phyloP scores from a whole-genome alignment of 2,113 vertebrate genomes.

The Cricetomys ansorgei region DNA sequence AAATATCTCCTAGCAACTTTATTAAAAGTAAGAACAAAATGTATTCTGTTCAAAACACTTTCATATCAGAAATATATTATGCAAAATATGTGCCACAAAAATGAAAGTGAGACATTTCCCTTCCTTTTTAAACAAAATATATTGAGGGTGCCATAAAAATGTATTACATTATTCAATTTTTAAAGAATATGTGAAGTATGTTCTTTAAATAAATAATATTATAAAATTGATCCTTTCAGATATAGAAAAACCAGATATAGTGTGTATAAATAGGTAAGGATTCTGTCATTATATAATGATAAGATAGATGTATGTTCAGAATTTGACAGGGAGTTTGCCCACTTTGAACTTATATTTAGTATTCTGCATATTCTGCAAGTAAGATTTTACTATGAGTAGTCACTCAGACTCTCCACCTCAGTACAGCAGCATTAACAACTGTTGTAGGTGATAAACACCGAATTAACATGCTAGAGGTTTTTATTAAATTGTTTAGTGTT shows the following conservation, averaged over 20 bases:
- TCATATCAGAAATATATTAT: neutral
- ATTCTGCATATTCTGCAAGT: constrained; percentile 14
- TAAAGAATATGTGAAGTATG: neutral
- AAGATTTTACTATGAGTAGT: neutral
- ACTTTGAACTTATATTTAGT: neutral
- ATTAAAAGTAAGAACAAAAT: neutral
- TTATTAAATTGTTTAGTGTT: constrained; percentile 18
- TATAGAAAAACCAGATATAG: neutral
- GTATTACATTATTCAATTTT: neutral
- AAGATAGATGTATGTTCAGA: neutral
- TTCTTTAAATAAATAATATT: neutral
- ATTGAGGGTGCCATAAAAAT: neutral
- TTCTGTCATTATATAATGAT: neutral
- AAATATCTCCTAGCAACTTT: neutral
- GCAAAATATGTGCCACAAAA: neutral
- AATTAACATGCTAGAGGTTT: constrained; percentile 49
- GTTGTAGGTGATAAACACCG: neutral
- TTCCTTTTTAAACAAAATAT: neutral
- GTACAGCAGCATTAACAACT: neutral
- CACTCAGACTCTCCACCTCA: neutral
- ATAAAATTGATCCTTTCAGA: neutral
- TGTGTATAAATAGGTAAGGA: neutral
- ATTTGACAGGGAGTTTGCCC: neutral
- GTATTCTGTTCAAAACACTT: neutral
- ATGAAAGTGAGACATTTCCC: neutral